Percentiles rank a stretch among this genome's conserved stretches.
Conservation (phyloP, 2,888 invertebrate genomes). For the Lasioglossum zephyrum region DNA sequence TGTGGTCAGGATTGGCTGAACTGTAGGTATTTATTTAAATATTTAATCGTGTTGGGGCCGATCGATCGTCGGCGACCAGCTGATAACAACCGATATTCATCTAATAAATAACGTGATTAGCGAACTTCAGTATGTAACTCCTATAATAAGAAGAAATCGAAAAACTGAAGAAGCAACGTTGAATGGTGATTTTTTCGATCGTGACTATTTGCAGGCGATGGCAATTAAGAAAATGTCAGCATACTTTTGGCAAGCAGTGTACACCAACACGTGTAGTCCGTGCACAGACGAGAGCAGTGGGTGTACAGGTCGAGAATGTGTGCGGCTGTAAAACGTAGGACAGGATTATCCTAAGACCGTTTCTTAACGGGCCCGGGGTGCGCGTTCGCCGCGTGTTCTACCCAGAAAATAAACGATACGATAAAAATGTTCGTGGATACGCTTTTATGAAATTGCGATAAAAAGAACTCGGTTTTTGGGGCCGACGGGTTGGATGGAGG, state of each 20-base stretch:
- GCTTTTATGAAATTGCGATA: constrained; percentile 60
- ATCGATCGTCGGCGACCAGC: no score
- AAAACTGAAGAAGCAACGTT: no score
- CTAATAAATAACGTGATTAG: no score
- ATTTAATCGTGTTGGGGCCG: no score
- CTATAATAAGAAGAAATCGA: no score
- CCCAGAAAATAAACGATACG: constrained; percentile 49
- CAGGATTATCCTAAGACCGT: constrained; percentile 64
- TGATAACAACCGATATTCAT: no score
- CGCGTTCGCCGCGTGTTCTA: constrained; percentile 30
- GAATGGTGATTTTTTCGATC: background rate
- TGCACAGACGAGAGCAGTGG: background rate
- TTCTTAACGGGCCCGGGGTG: constrained; percentile 48
- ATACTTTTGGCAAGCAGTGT: background rate
- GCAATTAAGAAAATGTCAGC: background rate
- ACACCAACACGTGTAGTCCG: background rate
- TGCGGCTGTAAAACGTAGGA: constrained; percentile 59
- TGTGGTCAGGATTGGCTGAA: no score
- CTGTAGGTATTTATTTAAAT: no score
- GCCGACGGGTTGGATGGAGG: background rate
- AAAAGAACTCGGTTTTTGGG: constrained; percentile 32
- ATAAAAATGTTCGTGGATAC: constrained; percentile 54
- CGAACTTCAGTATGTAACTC: no score
- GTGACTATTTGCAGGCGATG: background rate
- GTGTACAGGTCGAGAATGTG: constrained; percentile 43